A percentile compares a stretch with the other conserved stretches of the same genome.
Evolutionary conservation across 2,888 invertebrate genomes (phyloP).

Genomic region (Mesorhabditis sp.): DNA sequence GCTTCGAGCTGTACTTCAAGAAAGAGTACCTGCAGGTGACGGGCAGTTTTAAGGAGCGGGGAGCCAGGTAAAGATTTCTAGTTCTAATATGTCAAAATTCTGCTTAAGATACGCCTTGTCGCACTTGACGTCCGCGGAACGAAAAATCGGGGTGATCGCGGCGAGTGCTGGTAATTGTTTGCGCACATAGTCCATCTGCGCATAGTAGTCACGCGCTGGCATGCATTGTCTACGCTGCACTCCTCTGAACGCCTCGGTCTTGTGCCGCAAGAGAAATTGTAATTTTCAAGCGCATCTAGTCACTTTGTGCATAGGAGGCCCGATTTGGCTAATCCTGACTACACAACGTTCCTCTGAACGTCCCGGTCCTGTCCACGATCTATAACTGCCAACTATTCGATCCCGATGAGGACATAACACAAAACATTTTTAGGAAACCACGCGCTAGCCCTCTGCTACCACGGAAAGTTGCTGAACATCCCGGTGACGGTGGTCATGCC

Average conservation of each 20-base stretch:
- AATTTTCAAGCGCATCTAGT: too few species aligned
- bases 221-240: too few species aligned
- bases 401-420: too few species aligned
- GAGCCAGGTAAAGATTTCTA: constrained; percentile 70
- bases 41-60: constrained; percentile 94
- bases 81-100: background rate
- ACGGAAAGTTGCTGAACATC: constrained; percentile 71
- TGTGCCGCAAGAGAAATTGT: too few species aligned
- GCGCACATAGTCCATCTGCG: too few species aligned
- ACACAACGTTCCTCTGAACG: too few species aligned
- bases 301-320: too few species aligned
- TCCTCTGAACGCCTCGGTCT: too few species aligned
- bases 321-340: too few species aligned
- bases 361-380: too few species aligned
- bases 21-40: constrained; percentile 89
- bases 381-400: too few species aligned
- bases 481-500: constrained; percentile 91
- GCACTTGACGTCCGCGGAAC: constrained; percentile 24
- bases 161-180: constrained; percentile 36
- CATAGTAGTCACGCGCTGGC: too few species aligned
- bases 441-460: constrained; percentile 79
- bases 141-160: constrained; percentile 41
- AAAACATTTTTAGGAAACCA: constrained; percentile 77
- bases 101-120: constrained; percentile 29
- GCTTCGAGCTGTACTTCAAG: constrained; percentile 84